Conservation (phyloP, 2,888 invertebrate genomes). For the Tachina fera region DNA sequence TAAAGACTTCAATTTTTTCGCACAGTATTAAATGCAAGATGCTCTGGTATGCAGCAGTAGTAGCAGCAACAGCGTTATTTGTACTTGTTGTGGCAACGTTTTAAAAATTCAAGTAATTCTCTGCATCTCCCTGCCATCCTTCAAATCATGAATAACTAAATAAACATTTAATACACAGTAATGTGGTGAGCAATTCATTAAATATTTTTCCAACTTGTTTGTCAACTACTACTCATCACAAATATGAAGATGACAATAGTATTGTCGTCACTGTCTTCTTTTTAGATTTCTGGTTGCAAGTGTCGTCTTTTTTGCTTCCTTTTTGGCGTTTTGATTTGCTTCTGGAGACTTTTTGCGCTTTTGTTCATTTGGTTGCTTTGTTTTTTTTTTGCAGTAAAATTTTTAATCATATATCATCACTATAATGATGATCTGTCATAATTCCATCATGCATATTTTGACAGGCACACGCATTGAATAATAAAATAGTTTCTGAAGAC, state of each 20-base stretch:
- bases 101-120: neutral
- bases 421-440: slow-evolving; percentile 75
- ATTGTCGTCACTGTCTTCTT: slow-evolving; percentile 63
- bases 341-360: slow-evolving; percentile 12
- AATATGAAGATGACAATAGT: slow-evolving; percentile 61
- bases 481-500: slow-evolving; percentile 60
- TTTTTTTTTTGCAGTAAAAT: slow-evolving; percentile 36
- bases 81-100: neutral
- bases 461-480: slow-evolving; percentile 73
- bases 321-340: slow-evolving; percentile 45
- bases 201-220: slow-evolving; percentile 71
- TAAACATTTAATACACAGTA: slow-evolving; percentile 43
- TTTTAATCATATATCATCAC: slow-evolving; percentile 72
- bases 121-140: slow-evolving; percentile 7
- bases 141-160: slow-evolving; percentile 60
- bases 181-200: slow-evolving; percentile 69
- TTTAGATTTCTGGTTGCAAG: slow-evolving; percentile 43
- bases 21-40: slow-evolving; percentile 25
- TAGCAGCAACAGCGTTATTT: neutral
- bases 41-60: neutral
- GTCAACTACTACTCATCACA: slow-evolving; percentile 67
- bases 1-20: slow-evolving; percentile 15
- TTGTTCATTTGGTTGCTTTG: slow-evolving; percentile 23
- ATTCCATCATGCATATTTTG: slow-evolving; percentile 74
- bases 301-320: slow-evolving; percentile 49